These are phyloP conservation scores for Aptenodytes patagonicus DNA, from an alignment of 2,113 vertebrate species.

Conservation along the genomic window DNA sequence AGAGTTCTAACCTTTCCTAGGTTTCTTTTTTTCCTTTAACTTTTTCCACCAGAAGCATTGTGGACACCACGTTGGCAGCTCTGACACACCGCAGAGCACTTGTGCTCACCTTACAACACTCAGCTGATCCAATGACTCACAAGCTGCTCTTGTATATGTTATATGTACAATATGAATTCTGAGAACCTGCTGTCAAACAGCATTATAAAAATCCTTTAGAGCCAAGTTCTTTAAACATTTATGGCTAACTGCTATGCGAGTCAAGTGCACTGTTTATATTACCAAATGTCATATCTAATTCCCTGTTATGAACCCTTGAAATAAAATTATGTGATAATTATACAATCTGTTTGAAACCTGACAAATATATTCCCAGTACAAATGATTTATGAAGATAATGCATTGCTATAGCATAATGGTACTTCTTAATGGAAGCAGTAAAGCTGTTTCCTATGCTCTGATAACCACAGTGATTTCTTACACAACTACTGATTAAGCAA, in stretches of 20 bases:
- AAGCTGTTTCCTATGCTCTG: slow-evolving; percentile 46
- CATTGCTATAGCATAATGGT: slow-evolving; percentile 17
- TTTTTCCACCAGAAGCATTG: not conserved
- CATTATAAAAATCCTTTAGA: slow-evolving; percentile 36
- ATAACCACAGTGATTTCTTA: slow-evolving; percentile 70
- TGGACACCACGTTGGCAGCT: not conserved
- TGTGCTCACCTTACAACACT: not conserved
- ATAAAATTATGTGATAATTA: slow-evolving; percentile 71
- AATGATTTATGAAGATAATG: slow-evolving; percentile 68
- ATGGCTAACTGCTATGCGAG: slow-evolving; percentile 25
- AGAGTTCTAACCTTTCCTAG: not conserved
- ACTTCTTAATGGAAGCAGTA: slow-evolving; percentile 63
- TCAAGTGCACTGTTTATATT: slow-evolving; percentile 64
- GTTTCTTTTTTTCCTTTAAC: not conserved
- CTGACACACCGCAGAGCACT: not conserved
- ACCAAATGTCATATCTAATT: slow-evolving; percentile 68
- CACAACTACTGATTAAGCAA: slow-evolving; percentile 69
- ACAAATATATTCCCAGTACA: slow-evolving; percentile 71
- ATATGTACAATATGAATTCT: not conserved
- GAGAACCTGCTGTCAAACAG: not conserved
- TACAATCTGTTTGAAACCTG: slow-evolving; percentile 70
- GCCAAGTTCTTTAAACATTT: slow-evolving; percentile 53
- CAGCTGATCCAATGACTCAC: not conserved
- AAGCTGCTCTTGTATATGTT: not conserved
- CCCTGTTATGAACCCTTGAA: slow-evolving; percentile 57